Conservation (phyloP, 2,888 invertebrate genomes). For the Polylopha cassiicola region DNA sequence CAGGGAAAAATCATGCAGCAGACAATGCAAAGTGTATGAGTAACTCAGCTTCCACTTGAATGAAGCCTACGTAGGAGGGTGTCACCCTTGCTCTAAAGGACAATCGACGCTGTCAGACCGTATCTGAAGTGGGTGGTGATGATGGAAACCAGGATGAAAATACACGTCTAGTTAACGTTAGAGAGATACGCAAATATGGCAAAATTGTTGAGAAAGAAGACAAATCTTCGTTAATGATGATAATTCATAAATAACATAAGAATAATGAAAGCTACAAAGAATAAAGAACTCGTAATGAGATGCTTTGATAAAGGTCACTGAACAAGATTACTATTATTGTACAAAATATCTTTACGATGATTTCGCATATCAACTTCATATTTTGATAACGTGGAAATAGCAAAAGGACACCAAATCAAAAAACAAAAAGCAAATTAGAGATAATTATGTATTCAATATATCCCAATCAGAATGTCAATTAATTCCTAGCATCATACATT, state of each 20-base stretch:
- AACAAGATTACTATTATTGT: no score
- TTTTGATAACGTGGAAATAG: no score
- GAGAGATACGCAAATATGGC: no score
- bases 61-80: constrained; percentile 66
- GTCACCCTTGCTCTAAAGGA: constrained; percentile 62
- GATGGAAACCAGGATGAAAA: constrained; percentile 35
- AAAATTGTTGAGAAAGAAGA: no score
- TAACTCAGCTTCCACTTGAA: constrained; percentile 61
- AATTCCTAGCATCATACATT: constrained; percentile 1
- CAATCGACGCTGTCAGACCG: constrained; percentile 57
- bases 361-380: no score
- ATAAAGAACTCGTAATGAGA: no score
- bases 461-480: constrained; percentile 11
- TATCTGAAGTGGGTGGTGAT: constrained; percentile 41
- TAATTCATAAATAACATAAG: no score
- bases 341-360: no score
- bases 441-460: background rate
- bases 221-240: no score
- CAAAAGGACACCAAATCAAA: background rate
- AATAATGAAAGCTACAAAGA: no score
- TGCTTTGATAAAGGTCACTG: no score
- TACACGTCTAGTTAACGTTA: constrained; percentile 23
- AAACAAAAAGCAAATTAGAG: background rate
- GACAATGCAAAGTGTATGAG: constrained; percentile 31
- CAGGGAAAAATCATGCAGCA: constrained; percentile 18